Evolutionary conservation across 1,140 invertebrate genomes (phyloP).

Genomic region (Papilio polyxenes): DNA sequence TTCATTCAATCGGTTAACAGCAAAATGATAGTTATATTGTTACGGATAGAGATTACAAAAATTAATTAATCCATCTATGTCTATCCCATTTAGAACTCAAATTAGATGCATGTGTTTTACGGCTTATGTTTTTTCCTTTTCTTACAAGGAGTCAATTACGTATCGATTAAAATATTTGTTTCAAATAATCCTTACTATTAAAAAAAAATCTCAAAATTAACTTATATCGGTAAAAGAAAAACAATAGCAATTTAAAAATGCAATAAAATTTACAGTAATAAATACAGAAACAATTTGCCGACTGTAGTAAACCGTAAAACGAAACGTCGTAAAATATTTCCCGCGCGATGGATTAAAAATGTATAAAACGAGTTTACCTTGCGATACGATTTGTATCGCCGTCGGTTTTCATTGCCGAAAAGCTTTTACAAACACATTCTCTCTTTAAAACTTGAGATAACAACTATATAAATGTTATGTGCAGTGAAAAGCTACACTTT

Average conservation of each 20-base stretch:
- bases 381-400: background rate
- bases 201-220: no score
- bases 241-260: background rate
- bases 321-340: background rate
- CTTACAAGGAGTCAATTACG: background rate
- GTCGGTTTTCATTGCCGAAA: background rate
- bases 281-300: background rate
- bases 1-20: background rate
- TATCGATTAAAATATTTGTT: background rate
- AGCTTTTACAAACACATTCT: background rate
- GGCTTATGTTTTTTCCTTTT: no score
- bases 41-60: no score
- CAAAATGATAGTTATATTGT: no score
- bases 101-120: background rate
- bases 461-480: background rate
- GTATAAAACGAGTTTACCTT: background rate
- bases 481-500: background rate
- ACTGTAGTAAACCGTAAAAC: conserved; percentile 4
- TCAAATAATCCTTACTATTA: no score
- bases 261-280: background rate
- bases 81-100: no score
- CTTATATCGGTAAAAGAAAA: background rate
- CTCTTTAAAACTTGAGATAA: background rate
- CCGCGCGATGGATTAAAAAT: background rate
- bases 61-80: no score